Evolutionary conservation across 2,797 vertebrate genomes (phyloP).

Genomic region (Threskiornis aethiopicus): DNA sequence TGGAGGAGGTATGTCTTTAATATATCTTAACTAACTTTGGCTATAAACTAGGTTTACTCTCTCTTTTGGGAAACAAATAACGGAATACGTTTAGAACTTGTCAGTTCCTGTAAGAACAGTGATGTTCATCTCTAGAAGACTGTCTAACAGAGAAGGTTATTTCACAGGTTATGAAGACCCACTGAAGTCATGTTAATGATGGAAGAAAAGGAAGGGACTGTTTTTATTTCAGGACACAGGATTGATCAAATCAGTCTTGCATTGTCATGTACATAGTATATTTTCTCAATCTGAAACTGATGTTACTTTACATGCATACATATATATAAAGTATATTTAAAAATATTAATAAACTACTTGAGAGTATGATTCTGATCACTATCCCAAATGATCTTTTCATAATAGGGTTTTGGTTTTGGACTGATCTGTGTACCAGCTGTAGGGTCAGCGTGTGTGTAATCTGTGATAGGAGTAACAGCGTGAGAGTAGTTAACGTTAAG

Average conservation of each 20-base stretch:
- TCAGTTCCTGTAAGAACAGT: background rate
- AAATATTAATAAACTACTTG: background rate
- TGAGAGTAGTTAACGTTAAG: background rate
- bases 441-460: background rate
- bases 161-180: background rate
- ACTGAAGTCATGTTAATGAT: background rate
- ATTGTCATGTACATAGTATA: background rate
- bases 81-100: background rate
- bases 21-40: background rate
- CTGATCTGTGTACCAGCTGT: background rate
- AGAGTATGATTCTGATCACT: background rate
- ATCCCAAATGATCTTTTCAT: background rate
- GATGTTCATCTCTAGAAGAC: background rate
- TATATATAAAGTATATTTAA: background rate
- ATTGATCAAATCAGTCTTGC: background rate
- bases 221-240: background rate
- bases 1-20: constrained; percentile 84
- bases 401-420: background rate
- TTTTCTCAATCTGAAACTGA: background rate
- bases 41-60: background rate
- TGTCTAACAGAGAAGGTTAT: background rate
- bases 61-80: background rate
- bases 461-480: background rate
- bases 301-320: background rate
- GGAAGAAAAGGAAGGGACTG: background rate